Conservation (phyloP, 2,888 invertebrate species). For the Tetrapedia diversipes region DNA sequence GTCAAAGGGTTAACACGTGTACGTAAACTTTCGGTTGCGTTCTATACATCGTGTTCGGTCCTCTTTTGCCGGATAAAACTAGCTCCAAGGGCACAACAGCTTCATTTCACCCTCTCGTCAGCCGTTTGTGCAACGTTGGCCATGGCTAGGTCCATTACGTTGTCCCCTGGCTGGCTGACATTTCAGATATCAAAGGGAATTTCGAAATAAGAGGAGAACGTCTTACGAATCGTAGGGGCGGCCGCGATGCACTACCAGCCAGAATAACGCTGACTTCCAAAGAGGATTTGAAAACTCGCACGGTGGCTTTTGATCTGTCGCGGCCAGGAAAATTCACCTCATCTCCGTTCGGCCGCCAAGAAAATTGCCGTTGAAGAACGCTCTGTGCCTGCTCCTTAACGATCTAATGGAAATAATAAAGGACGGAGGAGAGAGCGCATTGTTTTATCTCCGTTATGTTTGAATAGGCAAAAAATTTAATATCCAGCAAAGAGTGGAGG, state of each 20-base stretch:
- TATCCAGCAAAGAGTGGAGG: neutral
- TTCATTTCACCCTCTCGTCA: neutral
- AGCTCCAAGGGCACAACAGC: neutral
- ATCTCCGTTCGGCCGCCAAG: neutral
- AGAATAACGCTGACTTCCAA: neutral
- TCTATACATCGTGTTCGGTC: no score
- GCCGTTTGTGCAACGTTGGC: no score
- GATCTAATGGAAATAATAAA: neutral
- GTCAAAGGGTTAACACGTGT: no score
- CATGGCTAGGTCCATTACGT: neutral
- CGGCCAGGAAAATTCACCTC: neutral
- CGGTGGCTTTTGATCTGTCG: neutral
- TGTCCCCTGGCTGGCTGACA: constrained; percentile 3
- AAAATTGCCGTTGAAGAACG: neutral
- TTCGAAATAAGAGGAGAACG: constrained; percentile 8
- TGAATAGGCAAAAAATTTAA: no score
- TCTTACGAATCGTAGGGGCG: neutral
- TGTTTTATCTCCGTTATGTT: no score
- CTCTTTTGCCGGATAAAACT: neutral
- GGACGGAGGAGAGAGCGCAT: no score
- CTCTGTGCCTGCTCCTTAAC: no score
- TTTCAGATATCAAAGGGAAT: constrained; percentile 40
- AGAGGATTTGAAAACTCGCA: constrained; percentile 20
- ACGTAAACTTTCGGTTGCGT: no score
- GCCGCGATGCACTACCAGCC: neutral